Conservation (phyloP, 2,113 vertebrate genomes). For the Amia ocellicauda region DNA sequence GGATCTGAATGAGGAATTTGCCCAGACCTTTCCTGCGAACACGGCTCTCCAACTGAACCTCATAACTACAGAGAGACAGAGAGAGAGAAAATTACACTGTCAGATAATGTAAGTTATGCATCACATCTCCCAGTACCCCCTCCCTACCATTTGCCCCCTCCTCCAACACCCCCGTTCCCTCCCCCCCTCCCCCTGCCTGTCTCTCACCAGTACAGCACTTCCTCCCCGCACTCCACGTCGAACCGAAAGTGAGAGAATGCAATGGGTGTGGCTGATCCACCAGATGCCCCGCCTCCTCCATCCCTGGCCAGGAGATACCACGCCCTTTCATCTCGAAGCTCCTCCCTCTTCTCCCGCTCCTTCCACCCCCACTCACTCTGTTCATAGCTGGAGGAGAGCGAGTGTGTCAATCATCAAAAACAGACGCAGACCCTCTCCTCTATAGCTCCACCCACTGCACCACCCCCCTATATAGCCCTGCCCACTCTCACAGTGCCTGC, state of each 20-base stretch:
- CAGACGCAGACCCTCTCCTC: neutral
- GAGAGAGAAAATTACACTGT: too few relatives aligned
- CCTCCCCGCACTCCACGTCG: conserved; percentile 86
- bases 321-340: conserved; percentile 85
- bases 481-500: conserved; percentile 91
- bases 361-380: conserved; percentile 95
- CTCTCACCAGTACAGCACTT: conserved; percentile 87
- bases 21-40: conserved; percentile 87
- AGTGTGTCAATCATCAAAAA: neutral
- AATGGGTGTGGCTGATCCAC: conserved; percentile 62
- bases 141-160: too few relatives aligned
- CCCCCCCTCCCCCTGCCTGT: neutral
- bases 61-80: conserved; percentile 68
- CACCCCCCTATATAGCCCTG: too few relatives aligned
- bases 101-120: too few relatives aligned
- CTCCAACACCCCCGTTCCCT: too few relatives aligned
- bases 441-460: too few relatives aligned
- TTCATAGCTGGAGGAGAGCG: conserved; percentile 69
- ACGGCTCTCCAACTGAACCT: conserved; percentile 85
- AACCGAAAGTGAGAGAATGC: conserved; percentile 94
- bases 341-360: conserved; percentile 85
- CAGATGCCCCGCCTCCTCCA: too few relatives aligned
- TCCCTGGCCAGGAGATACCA: conserved; percentile 88
- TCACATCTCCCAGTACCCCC: too few relatives aligned
- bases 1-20: conserved; percentile 90